Evolutionary conservation across 2,888 invertebrate species (phyloP).

Genomic region (Catonia carolina): DNA sequence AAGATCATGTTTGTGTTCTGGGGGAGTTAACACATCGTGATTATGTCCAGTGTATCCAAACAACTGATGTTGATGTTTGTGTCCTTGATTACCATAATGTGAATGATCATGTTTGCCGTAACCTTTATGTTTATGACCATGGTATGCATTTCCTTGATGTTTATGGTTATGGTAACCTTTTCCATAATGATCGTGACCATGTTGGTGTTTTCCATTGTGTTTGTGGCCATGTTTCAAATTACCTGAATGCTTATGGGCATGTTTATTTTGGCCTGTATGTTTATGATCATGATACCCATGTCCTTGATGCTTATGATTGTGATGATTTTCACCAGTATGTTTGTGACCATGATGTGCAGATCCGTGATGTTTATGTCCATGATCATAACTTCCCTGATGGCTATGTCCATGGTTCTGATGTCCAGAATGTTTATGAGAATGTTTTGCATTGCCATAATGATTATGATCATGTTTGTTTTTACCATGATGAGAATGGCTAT

Average conservation of each 20-base stretch:
- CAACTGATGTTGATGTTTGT: constrained; percentile 29
- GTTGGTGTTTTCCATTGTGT: constrained; percentile 26
- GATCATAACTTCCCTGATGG: constrained; percentile 27
- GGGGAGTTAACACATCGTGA: constrained; percentile 28
- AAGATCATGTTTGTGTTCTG: constrained; percentile 30
- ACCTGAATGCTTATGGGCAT: constrained; percentile 29
- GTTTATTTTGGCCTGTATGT: no score
- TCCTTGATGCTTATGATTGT: constrained; percentile 22
- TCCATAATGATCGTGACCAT: no score
- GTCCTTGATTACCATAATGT: constrained; percentile 26
- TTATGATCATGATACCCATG: constrained; percentile 18
- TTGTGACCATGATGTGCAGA: constrained; percentile 32
- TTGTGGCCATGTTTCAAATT: constrained; percentile 22
- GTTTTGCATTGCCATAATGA: constrained; percentile 27
- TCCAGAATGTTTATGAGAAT: constrained; percentile 27
- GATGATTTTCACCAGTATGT: constrained; percentile 25
- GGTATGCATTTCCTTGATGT: constrained; percentile 25
- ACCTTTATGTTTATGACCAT: constrained; percentile 26
- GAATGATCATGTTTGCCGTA: constrained; percentile 22
- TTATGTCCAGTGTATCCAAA: constrained; percentile 26
- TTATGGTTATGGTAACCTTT: constrained; percentile 31
- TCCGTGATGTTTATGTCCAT: constrained; percentile 31
- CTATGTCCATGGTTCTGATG: constrained; percentile 25
- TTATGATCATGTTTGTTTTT: constrained; percentile 25
- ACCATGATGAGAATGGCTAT: constrained; percentile 29